Evolutionary conservation across 2,797 vertebrate genomes (phyloP).

Genomic region (Phataginus tetradactyla): DNA sequence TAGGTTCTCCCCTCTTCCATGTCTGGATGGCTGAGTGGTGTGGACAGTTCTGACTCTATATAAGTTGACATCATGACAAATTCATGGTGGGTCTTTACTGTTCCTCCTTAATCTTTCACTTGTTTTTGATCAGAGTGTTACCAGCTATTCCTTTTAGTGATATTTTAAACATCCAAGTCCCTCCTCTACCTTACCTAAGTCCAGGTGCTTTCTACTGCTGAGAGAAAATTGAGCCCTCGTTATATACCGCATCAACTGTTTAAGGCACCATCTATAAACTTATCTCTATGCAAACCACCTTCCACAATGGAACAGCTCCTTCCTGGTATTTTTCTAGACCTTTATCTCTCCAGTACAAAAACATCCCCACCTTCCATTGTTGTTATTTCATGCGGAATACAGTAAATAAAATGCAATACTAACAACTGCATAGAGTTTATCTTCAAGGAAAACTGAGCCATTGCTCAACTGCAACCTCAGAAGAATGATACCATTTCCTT

Average conservation of each 20-base stretch:
- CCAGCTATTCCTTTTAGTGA: neutral
- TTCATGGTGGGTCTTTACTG: neutral
- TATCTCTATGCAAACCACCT: neutral
- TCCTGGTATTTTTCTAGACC: neutral
- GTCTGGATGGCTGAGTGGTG: neutral
- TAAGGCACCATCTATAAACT: neutral
- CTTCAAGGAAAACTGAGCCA: neutral
- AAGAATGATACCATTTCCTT: neutral
- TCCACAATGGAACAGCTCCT: neutral
- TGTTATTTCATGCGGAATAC: neutral
- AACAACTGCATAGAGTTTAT: neutral
- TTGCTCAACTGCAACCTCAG: neutral
- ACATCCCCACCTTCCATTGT: neutral
- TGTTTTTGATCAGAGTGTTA: neutral
- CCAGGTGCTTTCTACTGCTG: neutral
- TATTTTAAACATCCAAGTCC: neutral
- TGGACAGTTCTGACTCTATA: neutral
- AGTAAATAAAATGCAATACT: neutral
- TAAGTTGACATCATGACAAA: neutral
- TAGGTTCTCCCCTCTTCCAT: neutral
- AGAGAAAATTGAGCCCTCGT: neutral
- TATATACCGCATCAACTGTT: neutral
- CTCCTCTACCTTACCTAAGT: neutral
- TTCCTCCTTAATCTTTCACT: neutral
- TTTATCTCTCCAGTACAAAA: neutral